Evolutionary conservation across 1,140 invertebrate species (phyloP).

Genomic region (Atta cephalotes): DNA sequence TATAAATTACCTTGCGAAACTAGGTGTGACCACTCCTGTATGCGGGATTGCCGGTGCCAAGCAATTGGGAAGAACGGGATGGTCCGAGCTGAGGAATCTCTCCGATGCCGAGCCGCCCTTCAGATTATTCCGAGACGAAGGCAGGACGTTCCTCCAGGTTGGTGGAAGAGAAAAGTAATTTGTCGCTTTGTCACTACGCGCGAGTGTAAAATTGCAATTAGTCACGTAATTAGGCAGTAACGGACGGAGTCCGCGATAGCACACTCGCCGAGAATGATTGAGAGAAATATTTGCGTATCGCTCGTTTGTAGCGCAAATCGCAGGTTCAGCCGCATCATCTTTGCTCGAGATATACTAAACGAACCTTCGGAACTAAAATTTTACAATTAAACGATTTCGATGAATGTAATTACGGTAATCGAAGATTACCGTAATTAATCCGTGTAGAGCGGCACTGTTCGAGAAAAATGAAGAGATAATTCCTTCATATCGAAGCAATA

Average conservation of each 20-base stretch:
- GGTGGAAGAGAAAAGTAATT: constrained; percentile 53
- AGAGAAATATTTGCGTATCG: constrained; percentile 4
- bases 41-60: constrained; percentile 94
- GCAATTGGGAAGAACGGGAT: constrained; percentile 92
- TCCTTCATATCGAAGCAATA: not conserved
- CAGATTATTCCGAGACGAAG: constrained; percentile 92
- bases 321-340: not conserved
- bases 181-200: constrained; percentile 29
- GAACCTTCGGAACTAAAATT: not conserved
- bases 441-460: not conserved
- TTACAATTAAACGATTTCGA: not conserved
- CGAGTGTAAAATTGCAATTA: constrained; percentile 30
- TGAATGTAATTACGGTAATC: too few species aligned
- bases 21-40: constrained; percentile 92
- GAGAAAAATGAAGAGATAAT: not conserved
- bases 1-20: constrained; percentile 56
- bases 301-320: not conserved
- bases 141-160: constrained; percentile 92
- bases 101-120: constrained; percentile 93
- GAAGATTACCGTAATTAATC: constrained; percentile 36
- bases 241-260: not conserved
- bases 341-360: not conserved
- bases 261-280: too few species aligned
- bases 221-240: not conserved
- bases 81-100: constrained; percentile 91